A percentile compares a stretch with the other conserved stretches of the same genome.
phyloP scores from a whole-genome alignment of 2,113 vertebrate species.

The Mormyrus lacerda region DNA sequence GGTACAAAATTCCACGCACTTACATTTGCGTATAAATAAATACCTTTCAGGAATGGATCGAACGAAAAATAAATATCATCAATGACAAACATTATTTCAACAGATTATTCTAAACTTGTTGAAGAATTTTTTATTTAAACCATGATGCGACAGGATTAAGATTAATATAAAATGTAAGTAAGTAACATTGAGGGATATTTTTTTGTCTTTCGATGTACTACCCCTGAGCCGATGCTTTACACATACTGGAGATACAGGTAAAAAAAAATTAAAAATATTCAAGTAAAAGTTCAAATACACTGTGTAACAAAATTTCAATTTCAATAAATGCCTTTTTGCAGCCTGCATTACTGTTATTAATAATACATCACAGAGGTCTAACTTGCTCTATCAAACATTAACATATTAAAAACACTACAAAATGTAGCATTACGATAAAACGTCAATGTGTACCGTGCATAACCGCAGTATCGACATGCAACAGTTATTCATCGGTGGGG shows the following conservation, averaged over 20 bases:
- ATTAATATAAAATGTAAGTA: neutral
- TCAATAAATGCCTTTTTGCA: neutral
- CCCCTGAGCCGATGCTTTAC: neutral
- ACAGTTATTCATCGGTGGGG: conserved; percentile 7
- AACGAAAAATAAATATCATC: neutral
- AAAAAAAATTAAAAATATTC: neutral
- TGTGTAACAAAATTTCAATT: neutral
- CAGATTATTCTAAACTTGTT: conserved; percentile 2
- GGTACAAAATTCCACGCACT: neutral
- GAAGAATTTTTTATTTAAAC: neutral
- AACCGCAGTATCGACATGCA: neutral
- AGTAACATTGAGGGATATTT: neutral
- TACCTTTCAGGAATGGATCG: conserved; percentile 4
- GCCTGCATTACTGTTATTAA: neutral
- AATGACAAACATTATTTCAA: neutral
- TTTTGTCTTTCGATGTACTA: neutral
- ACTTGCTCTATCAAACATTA: neutral
- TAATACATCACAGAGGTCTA: neutral
- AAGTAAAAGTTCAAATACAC: neutral
- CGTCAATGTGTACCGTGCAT: neutral
- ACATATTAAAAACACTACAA: neutral
- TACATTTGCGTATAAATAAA: conserved; percentile 12
- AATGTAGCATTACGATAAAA: neutral
- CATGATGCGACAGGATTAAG: neutral
- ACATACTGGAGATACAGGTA: neutral